Conservation (phyloP, 1,140 invertebrate genomes). For the Meloidogyne hapla region DNA sequence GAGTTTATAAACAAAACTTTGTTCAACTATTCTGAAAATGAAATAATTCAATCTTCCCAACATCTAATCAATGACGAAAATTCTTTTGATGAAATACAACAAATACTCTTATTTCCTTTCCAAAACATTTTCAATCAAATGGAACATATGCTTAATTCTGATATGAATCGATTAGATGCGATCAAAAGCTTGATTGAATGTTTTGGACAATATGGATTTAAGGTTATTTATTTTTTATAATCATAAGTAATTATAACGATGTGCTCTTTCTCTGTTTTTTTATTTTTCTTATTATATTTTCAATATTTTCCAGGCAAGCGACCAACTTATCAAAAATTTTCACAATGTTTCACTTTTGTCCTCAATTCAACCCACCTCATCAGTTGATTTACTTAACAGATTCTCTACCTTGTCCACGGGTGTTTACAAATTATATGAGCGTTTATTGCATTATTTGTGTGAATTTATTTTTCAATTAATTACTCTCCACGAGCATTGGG, state of each 20-base stretch:
- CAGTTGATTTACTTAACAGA: not conserved
- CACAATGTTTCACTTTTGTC: not conserved
- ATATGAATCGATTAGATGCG: not conserved
- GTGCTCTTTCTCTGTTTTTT: no score
- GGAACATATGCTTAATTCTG: not conserved
- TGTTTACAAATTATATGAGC: not conserved
- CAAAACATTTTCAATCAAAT: not conserved
- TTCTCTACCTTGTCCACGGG: not conserved
- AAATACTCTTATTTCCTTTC: not conserved
- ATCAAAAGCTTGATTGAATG: not conserved
- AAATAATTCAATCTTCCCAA: not conserved
- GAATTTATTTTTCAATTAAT: constrained; percentile 7
- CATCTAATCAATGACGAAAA: not conserved
- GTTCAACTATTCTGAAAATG: not conserved
- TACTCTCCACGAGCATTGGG: constrained; percentile 35
- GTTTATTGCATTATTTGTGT: constrained; percentile 6
- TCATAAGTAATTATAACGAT: no score
- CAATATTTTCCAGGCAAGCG: not conserved
- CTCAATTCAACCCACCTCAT: not conserved
- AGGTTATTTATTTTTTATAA: no score
- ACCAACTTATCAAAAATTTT: not conserved
- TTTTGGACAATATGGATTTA: not conserved
- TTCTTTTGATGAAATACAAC: not conserved
- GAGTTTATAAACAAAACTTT: not conserved
- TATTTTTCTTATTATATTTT: not conserved